phyloP scores from a whole-genome alignment of 2,888 invertebrate genomes.

The Dexiosoma caninum region DNA sequence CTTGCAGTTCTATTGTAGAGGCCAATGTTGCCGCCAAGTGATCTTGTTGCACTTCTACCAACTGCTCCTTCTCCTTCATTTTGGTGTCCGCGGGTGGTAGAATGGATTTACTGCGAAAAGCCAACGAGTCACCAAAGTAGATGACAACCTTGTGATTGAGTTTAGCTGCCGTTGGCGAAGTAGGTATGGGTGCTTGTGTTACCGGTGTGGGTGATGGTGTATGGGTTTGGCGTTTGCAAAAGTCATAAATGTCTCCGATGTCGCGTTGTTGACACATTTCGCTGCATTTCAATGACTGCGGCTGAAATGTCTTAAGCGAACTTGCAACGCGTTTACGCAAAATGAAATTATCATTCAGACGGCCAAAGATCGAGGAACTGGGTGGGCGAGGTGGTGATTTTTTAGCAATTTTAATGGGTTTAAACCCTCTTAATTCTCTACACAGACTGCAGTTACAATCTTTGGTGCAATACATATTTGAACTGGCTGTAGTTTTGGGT shows the following conservation, averaged over 20 bases:
- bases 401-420: conserved; percentile 76
- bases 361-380: conserved; percentile 70
- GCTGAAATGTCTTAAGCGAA: conserved; percentile 74
- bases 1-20: conserved; percentile 17
- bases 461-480: conserved; percentile 83
- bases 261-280: conserved; percentile 72
- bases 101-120: conserved; percentile 66
- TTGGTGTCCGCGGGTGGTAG: background rate
- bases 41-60: background rate
- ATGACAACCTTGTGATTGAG: conserved; percentile 84
- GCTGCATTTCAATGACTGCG: conserved; percentile 72
- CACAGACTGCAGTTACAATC: conserved; percentile 87
- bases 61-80: background rate
- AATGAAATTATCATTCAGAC: conserved; percentile 78
- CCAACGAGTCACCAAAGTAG: conserved; percentile 84
- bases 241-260: conserved; percentile 55
- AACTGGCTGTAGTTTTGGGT: background rate
- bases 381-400: conserved; percentile 73
- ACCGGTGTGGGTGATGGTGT: conserved; percentile 74
- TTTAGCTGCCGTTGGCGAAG: conserved; percentile 70
- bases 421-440: conserved; percentile 84
- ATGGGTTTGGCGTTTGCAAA: conserved; percentile 55
- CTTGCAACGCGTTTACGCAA: conserved; percentile 77
- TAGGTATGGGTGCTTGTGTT: conserved; percentile 68
- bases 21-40: background rate